phyloP scores from a whole-genome alignment of 2,888 invertebrate genomes.

The Tetragnatha montana region DNA sequence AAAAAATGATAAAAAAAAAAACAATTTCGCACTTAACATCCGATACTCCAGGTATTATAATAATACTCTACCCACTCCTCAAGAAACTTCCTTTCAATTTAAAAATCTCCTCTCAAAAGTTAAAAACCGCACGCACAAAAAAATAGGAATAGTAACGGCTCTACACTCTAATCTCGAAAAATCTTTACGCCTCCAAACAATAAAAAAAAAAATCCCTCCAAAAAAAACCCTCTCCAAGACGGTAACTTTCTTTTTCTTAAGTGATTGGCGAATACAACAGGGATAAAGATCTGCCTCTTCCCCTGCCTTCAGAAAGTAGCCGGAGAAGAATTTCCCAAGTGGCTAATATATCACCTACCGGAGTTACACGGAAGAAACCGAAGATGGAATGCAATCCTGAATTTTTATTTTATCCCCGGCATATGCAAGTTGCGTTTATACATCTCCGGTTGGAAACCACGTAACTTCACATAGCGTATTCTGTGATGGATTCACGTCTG shows the following conservation, averaged over 20 bases:
- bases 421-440: background rate
- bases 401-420: constrained; percentile 7
- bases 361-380: constrained; percentile 21
- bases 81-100: too few relatives aligned
- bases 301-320: background rate
- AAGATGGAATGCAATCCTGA: constrained; percentile 22
- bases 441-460: background rate
- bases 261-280: background rate
- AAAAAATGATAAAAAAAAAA: too few relatives aligned
- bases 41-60: too few relatives aligned
- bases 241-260: background rate
- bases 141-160: background rate
- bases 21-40: too few relatives aligned
- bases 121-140: too few relatives aligned
- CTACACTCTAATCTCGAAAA: background rate
- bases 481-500: constrained; percentile 26
- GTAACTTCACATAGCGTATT: background rate
- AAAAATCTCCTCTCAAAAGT: too few relatives aligned
- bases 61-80: too few relatives aligned
- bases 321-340: constrained; percentile 16
- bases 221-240: background rate
- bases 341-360: constrained; percentile 22
- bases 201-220: background rate
- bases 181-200: background rate
- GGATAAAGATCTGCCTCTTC: background rate